Percentiles rank a stretch among this genome's conserved stretches.
Conservation (phyloP, 2,113 vertebrate genomes). For the Zeus faber region DNA sequence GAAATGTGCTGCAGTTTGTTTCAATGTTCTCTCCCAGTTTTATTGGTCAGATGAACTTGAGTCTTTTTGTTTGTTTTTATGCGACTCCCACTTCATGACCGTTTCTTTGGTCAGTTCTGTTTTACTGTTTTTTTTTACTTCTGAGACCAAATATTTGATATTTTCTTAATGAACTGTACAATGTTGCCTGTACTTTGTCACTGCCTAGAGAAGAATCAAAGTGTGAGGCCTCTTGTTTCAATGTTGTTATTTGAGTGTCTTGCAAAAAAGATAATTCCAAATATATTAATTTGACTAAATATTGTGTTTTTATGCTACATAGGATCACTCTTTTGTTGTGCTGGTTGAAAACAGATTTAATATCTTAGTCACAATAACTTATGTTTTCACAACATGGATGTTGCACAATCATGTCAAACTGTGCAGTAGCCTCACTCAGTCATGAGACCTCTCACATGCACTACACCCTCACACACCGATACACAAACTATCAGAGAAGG, state of each 20-base stretch:
- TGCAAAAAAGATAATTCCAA: constrained; percentile 47
- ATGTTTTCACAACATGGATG: too few species aligned
- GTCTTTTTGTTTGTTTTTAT: constrained; percentile 26
- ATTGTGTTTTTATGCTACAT: constrained; percentile 1
- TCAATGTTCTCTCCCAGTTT: constrained; percentile 63
- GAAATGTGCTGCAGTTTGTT: constrained; percentile 48
- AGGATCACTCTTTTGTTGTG: too few species aligned
- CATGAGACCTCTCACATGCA: too few species aligned
- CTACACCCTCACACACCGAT: too few species aligned
- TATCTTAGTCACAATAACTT: too few species aligned
- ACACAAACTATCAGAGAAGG: too few species aligned
- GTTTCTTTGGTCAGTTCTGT: constrained; percentile 39
- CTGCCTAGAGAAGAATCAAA: constrained; percentile 35
- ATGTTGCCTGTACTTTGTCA: constrained; percentile 14
- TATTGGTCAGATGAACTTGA: constrained; percentile 68
- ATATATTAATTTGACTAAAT: constrained; percentile 48
- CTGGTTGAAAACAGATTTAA: too few species aligned
- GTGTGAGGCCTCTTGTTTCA: constrained; percentile 30
- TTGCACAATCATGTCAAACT: too few species aligned
- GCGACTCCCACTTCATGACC: constrained; percentile 11
- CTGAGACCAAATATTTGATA: constrained; percentile 63
- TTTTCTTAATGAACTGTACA: constrained; percentile 34
- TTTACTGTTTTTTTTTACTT: constrained; percentile 45
- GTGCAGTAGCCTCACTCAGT: too few species aligned
- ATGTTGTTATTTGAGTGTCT: constrained; percentile 47